A percentile compares a stretch with the other conserved stretches of the same genome.
These are phyloP conservation scores for Dromas ardeola DNA, from an alignment of 2,113 vertebrate genomes.

Conservation along the genomic window DNA sequence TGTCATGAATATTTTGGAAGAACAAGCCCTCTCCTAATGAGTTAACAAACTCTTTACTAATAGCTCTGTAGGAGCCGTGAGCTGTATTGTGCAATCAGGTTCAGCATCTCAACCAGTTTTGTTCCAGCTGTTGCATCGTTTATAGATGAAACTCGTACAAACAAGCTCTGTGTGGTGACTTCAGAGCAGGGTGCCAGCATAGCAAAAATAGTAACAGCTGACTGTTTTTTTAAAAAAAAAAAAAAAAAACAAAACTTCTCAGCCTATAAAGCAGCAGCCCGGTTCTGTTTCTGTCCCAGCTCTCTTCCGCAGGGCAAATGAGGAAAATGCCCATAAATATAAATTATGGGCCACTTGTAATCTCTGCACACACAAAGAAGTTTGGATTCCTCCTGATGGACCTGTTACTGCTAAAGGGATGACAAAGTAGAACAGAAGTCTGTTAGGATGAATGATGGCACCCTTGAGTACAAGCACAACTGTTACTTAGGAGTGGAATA, in stretches of 20 bases:
- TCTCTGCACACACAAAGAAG: background rate
- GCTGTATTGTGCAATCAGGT: background rate
- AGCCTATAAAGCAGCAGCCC: background rate
- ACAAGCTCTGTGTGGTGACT: slow-evolving; percentile 6
- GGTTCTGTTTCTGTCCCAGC: background rate
- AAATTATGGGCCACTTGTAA: background rate
- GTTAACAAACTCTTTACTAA: background rate
- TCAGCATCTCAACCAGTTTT: slow-evolving; percentile 6
- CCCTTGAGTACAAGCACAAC: background rate
- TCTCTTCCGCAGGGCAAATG: background rate
- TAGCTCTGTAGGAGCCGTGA: background rate
- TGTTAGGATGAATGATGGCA: background rate
- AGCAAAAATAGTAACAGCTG: background rate
- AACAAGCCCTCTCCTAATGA: slow-evolving; percentile 15
- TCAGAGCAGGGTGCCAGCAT: background rate
- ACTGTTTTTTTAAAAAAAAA: background rate
- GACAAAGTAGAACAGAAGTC: background rate
- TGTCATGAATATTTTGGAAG: background rate
- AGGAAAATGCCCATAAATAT: background rate
- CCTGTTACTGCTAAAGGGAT: background rate
- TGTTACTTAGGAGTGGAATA: background rate
- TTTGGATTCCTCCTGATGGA: background rate
- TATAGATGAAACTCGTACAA: background rate
- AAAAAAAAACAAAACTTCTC: background rate
- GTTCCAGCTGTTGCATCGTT: slow-evolving; percentile 33